Percentiles rank a stretch among this genome's conserved stretches.
Conservation (phyloP, 2,888 invertebrate species). For the Nipponacmea schrenckii region DNA sequence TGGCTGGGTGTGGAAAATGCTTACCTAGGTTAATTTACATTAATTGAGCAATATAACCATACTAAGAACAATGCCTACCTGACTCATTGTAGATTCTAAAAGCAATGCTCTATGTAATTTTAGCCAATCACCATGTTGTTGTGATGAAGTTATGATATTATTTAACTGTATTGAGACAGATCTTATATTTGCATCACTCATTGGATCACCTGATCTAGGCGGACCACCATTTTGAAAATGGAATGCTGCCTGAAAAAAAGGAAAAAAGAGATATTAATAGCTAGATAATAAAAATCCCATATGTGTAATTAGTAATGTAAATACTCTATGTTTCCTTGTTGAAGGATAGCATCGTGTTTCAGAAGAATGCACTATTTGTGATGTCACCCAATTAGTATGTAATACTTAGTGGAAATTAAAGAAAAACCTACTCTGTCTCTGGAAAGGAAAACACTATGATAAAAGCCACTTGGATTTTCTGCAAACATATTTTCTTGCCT, state of each 20-base stretch:
- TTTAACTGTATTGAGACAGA: slow-evolving; percentile 41
- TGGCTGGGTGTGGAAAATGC: too few relatives aligned
- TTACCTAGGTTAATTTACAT: too few relatives aligned
- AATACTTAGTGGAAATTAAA: neutral
- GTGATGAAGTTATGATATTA: slow-evolving; percentile 40
- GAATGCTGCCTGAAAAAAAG: slow-evolving; percentile 53
- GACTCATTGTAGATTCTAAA: slow-evolving; percentile 50
- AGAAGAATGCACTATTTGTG: neutral
- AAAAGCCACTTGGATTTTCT: slow-evolving; percentile 51
- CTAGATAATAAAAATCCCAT: neutral
- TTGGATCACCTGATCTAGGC: slow-evolving; percentile 52
- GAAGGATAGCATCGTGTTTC: neutral
- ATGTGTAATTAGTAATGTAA: too few relatives aligned
- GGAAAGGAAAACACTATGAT: slow-evolving; percentile 55
- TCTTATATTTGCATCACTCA: slow-evolving; percentile 49
- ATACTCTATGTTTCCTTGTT: too few relatives aligned
- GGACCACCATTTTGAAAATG: slow-evolving; percentile 61
- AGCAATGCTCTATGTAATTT: slow-evolving; percentile 54
- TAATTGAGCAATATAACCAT: too few relatives aligned
- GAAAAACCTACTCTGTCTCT: slow-evolving; percentile 51
- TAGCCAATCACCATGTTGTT: slow-evolving; percentile 52
- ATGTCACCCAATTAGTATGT: neutral
- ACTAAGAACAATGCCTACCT: slow-evolving; percentile 34
- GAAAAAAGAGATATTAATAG: neutral
- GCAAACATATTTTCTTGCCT: slow-evolving; percentile 48